Conservation (phyloP, 2,888 invertebrate genomes). For the Malthinus flaveolus region DNA sequence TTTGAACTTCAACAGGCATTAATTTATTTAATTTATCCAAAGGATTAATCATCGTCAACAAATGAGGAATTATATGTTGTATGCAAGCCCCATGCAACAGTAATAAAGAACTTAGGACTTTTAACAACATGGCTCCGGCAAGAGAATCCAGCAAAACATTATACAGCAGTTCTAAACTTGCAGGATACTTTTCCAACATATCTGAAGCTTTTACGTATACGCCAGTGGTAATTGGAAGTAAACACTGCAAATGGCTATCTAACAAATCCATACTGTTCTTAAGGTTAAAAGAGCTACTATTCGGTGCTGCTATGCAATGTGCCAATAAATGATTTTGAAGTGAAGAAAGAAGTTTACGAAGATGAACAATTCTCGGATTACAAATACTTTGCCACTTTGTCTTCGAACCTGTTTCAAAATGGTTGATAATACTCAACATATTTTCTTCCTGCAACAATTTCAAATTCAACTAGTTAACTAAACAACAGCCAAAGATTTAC, state of each 20-base stretch:
- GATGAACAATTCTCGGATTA: constrained; percentile 50
- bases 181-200: constrained; percentile 49
- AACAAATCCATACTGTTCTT: constrained; percentile 36
- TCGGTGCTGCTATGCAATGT: constrained; percentile 49
- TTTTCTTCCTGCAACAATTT: constrained; percentile 42
- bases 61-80: constrained; percentile 47
- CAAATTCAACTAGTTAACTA: neutral
- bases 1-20: constrained; percentile 49
- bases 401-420: constrained; percentile 42
- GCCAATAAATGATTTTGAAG: constrained; percentile 64
- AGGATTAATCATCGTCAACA: constrained; percentile 52
- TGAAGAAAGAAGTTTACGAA: constrained; percentile 60
- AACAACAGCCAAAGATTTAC: constrained; percentile 43
- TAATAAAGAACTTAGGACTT: constrained; percentile 60
- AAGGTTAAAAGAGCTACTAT: constrained; percentile 23
- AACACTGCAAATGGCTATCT: constrained; percentile 43
- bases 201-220: constrained; percentile 48
- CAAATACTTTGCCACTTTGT: constrained; percentile 44
- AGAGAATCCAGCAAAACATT: constrained; percentile 60
- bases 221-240: constrained; percentile 46
- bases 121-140: constrained; percentile 62
- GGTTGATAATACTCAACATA: constrained; percentile 42
- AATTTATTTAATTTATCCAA: constrained; percentile 53
- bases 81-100: constrained; percentile 56
- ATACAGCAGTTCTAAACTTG: constrained; percentile 52